These are phyloP conservation scores for Automeris io DNA, from an alignment of 2,888 invertebrate genomes.

Conservation along the genomic window DNA sequence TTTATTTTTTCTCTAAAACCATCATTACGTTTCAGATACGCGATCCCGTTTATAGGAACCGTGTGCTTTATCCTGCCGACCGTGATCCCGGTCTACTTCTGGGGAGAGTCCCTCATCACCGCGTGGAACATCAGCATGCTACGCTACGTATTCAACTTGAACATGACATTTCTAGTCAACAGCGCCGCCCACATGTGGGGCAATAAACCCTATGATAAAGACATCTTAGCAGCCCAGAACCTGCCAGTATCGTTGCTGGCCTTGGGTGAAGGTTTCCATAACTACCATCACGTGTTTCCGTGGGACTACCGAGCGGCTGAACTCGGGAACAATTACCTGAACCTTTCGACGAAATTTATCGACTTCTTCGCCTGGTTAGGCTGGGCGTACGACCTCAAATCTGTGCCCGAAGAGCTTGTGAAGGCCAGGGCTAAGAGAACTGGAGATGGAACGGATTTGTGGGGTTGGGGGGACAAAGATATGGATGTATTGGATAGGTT, in stretches of 20 bases:
- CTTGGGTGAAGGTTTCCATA: slow-evolving; percentile 39
- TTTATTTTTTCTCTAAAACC: too few species aligned
- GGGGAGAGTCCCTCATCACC: slow-evolving; percentile 68
- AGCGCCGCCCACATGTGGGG: slow-evolving; percentile 78
- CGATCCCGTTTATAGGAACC: slow-evolving; percentile 15
- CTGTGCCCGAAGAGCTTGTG: slow-evolving; percentile 14
- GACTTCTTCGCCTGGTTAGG: slow-evolving; percentile 26
- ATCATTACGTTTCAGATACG: slow-evolving; percentile 20
- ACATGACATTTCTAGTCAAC: slow-evolving; percentile 79
- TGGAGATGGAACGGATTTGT: slow-evolving; percentile 15
- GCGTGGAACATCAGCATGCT: slow-evolving; percentile 53
- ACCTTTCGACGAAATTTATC: slow-evolving; percentile 24
- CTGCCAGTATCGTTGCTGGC: slow-evolving; percentile 21
- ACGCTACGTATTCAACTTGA: slow-evolving; percentile 73
- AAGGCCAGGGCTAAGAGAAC: slow-evolving; percentile 11
- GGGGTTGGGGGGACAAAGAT: slow-evolving; percentile 14
- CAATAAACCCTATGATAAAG: slow-evolving; percentile 55
- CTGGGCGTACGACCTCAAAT: slow-evolving; percentile 27
- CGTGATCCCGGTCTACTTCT: slow-evolving; percentile 68
- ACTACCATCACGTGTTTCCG: slow-evolving; percentile 40
- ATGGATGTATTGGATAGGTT: slow-evolving; percentile 7
- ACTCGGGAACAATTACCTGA: slow-evolving; percentile 28
- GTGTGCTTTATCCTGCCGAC: slow-evolving; percentile 64
- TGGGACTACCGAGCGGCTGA: slow-evolving; percentile 39
- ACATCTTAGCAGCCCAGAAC: slow-evolving; percentile 23